Base-by-base conservation (phyloP, 2,888 invertebrate species). In the Oxystoma pomonae region DNA sequence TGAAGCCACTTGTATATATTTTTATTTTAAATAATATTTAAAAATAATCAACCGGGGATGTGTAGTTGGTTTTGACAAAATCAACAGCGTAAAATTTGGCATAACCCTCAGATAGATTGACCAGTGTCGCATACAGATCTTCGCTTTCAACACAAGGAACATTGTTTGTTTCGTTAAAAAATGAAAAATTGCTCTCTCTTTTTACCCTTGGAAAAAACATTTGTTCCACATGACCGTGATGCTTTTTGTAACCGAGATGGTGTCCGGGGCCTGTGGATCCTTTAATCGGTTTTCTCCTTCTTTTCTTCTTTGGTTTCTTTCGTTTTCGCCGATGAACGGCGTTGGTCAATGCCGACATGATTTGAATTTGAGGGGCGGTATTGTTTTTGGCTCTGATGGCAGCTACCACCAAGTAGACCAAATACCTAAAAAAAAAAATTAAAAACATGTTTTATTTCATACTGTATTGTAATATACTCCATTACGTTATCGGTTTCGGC, bases 351-450 rank as follows among this genome's bases (percentile, higher is more conserved):
- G 68, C 64, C 17, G 72, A 71, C 59, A 79, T 77, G 1, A 79
- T 76, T 16, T 77, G 70, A 0, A 69, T 68, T 51, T 70, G 68
- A 1, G 73, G 75, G 66, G 76, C 77, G 20, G 65, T 69, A 55
- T 66, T 65, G 9, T 70, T 67, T 75, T 90, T 90, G 18, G 86
- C 84, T 73, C 87, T 88, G 60, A 92, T 85, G 0, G 90, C 90
- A 72, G 90, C 88, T 20, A 91, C 88, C 59, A 92, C 87, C 57
- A 93, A 80, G 71, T 91, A 91, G 1, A 93, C 76, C 18, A 94
- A 79, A 74, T 94, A 94, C 1, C 92, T 35, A 35, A 35, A 35
- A 35, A 7, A 35, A 3, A 35, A 12, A 35, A 35, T 35, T n/a
- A n/a, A n/a, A n/a, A n/a, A n/a, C n/a, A n/a, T n/a, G n/a, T n/a